phyloP scores from a whole-genome alignment of 2,113 vertebrate genomes.

The Promerops cafer region DNA sequence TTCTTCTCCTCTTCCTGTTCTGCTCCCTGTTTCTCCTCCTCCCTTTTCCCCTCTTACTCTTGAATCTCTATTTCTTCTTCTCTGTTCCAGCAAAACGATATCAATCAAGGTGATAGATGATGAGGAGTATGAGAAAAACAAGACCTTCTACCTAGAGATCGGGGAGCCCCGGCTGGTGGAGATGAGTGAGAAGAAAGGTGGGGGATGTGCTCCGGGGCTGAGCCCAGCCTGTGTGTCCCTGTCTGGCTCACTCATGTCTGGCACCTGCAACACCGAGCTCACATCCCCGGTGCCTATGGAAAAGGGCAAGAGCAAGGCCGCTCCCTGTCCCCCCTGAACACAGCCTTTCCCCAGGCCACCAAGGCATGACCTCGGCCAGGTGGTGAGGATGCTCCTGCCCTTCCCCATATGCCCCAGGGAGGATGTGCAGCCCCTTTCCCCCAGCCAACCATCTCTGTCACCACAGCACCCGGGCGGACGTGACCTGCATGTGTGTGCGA shows the following conservation, averaged over 20 bases:
- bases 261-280: constrained; percentile 64
- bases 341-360: not conserved
- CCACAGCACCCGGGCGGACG: constrained; percentile 54
- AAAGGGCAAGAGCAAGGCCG: constrained; percentile 53
- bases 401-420: constrained; percentile 28
- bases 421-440: constrained; percentile 70
- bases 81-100: constrained; percentile 93
- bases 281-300: constrained; percentile 61
- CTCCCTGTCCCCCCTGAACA: not conserved
- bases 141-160: constrained; percentile 97
- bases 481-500: constrained; percentile 73
- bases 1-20: not conserved
- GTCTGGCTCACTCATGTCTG: constrained; percentile 72
- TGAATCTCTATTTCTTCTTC: constrained; percentile 76
- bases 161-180: constrained; percentile 93
- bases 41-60: constrained; percentile 52
- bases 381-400: constrained; percentile 46
- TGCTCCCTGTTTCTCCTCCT: not conserved
- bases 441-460: constrained; percentile 73
- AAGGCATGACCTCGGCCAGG: rapidly evolving
- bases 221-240: constrained; percentile 71
- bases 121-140: constrained; percentile 99
- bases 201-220: constrained; percentile 70
- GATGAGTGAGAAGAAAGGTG: constrained; percentile 99
- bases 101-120: constrained; percentile 97